These are phyloP conservation scores for Prionace glauca DNA, from an alignment of 2,797 vertebrate genomes.

Conservation along the genomic window DNA sequence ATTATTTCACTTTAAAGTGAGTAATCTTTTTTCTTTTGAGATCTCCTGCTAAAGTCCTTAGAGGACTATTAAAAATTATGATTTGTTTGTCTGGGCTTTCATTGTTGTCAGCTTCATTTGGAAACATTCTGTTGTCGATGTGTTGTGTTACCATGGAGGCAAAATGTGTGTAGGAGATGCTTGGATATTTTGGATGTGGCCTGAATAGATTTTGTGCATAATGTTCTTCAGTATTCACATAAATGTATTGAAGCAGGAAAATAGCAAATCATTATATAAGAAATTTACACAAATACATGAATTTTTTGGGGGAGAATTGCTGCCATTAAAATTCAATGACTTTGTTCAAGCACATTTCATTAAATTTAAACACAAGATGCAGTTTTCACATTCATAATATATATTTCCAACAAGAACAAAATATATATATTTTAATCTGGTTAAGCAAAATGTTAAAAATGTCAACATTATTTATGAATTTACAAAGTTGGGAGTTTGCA, in stretches of 20 bases:
- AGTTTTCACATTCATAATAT: not conserved
- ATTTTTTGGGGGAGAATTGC: not conserved
- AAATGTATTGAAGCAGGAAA: not conserved
- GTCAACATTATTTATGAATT: not conserved
- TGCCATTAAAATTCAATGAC: not conserved
- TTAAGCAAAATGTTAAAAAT: not conserved
- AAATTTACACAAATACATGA: constrained; percentile 2
- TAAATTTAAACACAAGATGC: not conserved
- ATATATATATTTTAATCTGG: not conserved
- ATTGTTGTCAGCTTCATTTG: not conserved
- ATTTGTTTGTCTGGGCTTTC: not conserved
- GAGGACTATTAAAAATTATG: not conserved
- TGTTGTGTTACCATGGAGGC: not conserved
- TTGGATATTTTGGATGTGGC: not conserved
- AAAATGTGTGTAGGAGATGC: not conserved
- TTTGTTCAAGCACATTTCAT: not conserved
- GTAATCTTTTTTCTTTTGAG: not conserved
- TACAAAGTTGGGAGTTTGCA: not conserved
- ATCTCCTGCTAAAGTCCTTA: not conserved
- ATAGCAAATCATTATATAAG: not conserved
- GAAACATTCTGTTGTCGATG: not conserved
- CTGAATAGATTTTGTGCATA: not conserved
- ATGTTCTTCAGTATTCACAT: not conserved
- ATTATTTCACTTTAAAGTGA: not conserved
- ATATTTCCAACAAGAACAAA: not conserved